Conservation (phyloP, 2,113 vertebrate genomes). For the Saccopteryx bilineata region DNA sequence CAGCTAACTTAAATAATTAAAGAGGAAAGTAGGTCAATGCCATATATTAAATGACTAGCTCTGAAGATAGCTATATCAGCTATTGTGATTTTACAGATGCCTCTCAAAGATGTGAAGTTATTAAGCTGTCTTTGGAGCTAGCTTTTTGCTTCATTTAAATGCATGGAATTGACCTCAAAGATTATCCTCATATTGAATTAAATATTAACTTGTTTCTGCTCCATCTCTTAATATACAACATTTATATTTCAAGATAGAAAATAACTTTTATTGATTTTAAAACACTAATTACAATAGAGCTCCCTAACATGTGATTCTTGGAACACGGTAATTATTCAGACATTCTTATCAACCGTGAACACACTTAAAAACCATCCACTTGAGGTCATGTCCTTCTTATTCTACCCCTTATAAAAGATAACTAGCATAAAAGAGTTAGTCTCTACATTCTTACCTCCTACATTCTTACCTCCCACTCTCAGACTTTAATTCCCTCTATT, state of each 20-base stretch:
- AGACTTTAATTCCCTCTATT: constrained; percentile 37
- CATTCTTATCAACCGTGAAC: constrained; percentile 56
- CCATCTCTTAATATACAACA: constrained; percentile 74
- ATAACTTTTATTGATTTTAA: constrained; percentile 85
- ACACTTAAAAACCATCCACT: constrained; percentile 69
- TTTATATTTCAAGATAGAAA: constrained; percentile 82
- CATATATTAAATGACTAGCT: constrained; percentile 80
- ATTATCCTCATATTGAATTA: constrained; percentile 81
- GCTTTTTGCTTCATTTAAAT: constrained; percentile 83
- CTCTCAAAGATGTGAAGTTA: constrained; percentile 80
- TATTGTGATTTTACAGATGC: constrained; percentile 80
- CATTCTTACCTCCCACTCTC: constrained; percentile 33
- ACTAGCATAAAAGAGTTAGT: constrained; percentile 50
- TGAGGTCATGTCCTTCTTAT: constrained; percentile 65
- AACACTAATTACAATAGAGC: constrained; percentile 79
- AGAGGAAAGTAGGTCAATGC: constrained; percentile 84
- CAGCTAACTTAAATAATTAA: constrained; percentile 85
- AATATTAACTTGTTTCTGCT: constrained; percentile 82
- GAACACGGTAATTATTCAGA: constrained; percentile 75
- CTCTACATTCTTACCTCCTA: constrained; percentile 33
- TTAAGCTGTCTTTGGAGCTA: constrained; percentile 73
- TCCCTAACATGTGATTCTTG: constrained; percentile 79
- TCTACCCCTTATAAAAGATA: constrained; percentile 48
- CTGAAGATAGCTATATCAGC: constrained; percentile 74
- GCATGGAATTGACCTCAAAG: constrained; percentile 82